Percentiles rank a stretch among this genome's conserved stretches.
These are phyloP conservation scores for Agriopis aurantiaria DNA, from an alignment of 2,888 invertebrate genomes.

Conservation along the genomic window DNA sequence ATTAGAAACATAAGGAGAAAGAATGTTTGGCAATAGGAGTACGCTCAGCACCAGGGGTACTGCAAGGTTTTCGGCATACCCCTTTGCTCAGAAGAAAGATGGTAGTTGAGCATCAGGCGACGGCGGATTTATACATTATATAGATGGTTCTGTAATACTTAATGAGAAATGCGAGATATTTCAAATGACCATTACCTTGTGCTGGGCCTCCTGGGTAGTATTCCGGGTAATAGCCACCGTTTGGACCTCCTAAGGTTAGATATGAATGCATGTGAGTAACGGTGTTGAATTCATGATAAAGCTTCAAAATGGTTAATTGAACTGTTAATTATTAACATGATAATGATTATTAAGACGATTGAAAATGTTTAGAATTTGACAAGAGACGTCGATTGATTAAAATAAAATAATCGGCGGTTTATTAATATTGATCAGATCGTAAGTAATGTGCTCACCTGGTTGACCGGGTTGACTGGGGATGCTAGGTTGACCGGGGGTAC, in stretches of 20 bases:
- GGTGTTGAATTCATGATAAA: neutral
- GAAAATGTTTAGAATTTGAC: neutral
- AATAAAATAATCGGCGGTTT: too few species aligned
- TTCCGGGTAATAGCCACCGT: neutral
- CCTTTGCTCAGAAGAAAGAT: too few species aligned
- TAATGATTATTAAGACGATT: neutral
- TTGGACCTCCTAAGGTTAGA: slow-evolving; percentile 6
- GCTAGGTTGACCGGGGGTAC: slow-evolving; percentile 19
- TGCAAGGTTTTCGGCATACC: too few species aligned
- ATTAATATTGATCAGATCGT: neutral
- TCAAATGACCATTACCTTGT: neutral
- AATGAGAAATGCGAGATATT: neutral
- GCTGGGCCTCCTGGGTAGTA: slow-evolving; percentile 5
- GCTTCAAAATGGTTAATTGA: neutral
- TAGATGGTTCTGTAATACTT: neutral
- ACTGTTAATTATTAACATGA: neutral
- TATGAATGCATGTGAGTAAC: neutral
- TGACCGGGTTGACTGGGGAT: slow-evolving; percentile 1
- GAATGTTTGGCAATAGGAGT: too few species aligned
- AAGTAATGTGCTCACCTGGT: neutral
- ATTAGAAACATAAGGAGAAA: too few species aligned
- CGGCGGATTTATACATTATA: too few species aligned
- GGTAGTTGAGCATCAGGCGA: too few species aligned
- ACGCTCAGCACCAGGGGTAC: too few species aligned
- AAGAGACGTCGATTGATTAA: neutral